Evolutionary conservation across 2,797 vertebrate species (phyloP), one percentile per base, ranked within the genome.

Genomic region (Falco berigora): DNA sequence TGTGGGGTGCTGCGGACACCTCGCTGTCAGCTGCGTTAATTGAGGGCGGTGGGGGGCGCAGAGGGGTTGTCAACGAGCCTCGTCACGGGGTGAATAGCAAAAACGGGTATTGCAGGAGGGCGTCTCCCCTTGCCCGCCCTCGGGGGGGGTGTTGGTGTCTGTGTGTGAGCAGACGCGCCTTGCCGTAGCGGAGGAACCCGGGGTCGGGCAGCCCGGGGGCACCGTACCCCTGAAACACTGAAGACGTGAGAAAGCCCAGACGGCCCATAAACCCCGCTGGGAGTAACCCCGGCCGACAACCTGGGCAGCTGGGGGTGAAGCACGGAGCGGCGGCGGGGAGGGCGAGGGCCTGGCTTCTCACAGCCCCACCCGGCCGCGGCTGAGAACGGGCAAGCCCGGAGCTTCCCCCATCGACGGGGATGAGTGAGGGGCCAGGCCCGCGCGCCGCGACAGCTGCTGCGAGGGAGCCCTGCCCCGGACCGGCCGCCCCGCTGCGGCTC

Each of bases 401-500:
- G 1, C 34, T 24, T 24, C 32, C 22, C 34, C 21, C 32, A 19
- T 56, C 30, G 4, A 17, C 12, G 9, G 17, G 27, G 14, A 14
- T 2, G 8, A 50, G 42, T 3, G 28, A 11, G 38, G 75, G 28
- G 12, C 8, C 27, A 23, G 40, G 23, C 7, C 17, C 28, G 8
- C 49, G n/a, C 14, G 28, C 52, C n/a, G 9, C 2, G 9, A 10
- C 46, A 2, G 5, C 6, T 12, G 42, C 3, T 20, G 8, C 7
- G 21, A 1, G 17, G 0, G 25, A 17, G 0, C 3, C 13, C 5
- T 2, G 2, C 0, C 8, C 30, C 47, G 18, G 4, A 18, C n/a
- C 42, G 2, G 42, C 32, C 10, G 56, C 80, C 15, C 12, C 18
- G 6, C 59, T 7, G 8, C 59, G 5, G 18, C 27, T 12, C 36